These are phyloP conservation scores for Chloropsis cyanopogon DNA, from an alignment of 2,113 vertebrate genomes.

Conservation along the genomic window DNA sequence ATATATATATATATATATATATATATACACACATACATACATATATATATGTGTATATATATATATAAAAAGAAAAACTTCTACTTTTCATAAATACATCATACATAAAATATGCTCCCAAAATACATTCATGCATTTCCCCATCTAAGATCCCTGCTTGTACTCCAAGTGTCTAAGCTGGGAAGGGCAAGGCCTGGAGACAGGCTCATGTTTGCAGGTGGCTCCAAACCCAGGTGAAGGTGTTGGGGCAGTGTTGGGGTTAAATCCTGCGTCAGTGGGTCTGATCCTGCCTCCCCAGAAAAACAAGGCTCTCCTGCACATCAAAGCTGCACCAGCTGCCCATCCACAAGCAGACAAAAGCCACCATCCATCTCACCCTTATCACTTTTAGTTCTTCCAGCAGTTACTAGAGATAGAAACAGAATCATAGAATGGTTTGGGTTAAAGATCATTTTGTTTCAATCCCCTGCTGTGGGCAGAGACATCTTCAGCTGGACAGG, in stretches of 20 bases:
- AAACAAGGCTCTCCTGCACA: not conserved
- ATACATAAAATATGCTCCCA: not conserved
- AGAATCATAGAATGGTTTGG: not conserved
- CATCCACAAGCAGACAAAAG: not conserved
- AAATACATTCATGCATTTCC: slow-evolving; percentile 48
- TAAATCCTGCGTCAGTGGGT: not conserved
- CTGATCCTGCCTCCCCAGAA: not conserved
- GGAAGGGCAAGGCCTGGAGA: not conserved
- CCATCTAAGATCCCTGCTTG: not conserved
- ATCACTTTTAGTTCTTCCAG: not conserved
- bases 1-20: not conserved
- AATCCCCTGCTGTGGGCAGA: not conserved
- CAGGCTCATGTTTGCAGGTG: not conserved
- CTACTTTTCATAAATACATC: slow-evolving; percentile 35
- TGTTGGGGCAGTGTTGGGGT: not conserved
- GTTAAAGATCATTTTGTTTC: not conserved
- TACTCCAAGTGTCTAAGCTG: not conserved
- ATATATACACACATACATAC: not conserved
- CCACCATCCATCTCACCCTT: not conserved
- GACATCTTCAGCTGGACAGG: not conserved
- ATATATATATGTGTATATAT: not conserved
- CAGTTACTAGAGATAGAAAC: not conserved
- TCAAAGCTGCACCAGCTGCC: not conserved
- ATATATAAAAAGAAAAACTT: not conserved
- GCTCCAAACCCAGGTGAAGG: not conserved